Percentiles rank a stretch among this genome's conserved stretches.
These are phyloP conservation scores for Seriola rivoliana DNA, from an alignment of 2,113 vertebrate genomes.

Conservation along the genomic window DNA sequence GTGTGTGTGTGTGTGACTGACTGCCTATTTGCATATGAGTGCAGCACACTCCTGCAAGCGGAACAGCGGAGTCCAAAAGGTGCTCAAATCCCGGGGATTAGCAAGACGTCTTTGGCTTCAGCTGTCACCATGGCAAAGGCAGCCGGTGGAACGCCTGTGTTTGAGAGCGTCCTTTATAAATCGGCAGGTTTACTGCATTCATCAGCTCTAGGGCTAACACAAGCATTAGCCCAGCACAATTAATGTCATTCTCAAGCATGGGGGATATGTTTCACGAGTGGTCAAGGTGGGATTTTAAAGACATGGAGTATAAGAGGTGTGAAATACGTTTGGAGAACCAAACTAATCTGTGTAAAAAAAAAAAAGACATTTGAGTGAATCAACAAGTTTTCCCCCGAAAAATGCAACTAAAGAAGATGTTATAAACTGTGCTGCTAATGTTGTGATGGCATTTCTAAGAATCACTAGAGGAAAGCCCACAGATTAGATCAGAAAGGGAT, in stretches of 20 bases:
- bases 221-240: constrained; percentile 48
- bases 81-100: constrained; percentile 73
- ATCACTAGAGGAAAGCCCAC: neutral
- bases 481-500: constrained; percentile 45
- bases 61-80: constrained; percentile 62
- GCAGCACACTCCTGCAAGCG: constrained; percentile 41
- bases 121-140: constrained; percentile 80
- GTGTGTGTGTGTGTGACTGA: constrained; percentile 26
- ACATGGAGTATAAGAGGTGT: neutral
- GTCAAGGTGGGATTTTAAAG: constrained; percentile 9
- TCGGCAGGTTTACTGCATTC: constrained; percentile 54
- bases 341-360: neutral
- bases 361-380: neutral
- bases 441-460: neutral
- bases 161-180: constrained; percentile 52
- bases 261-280: constrained; percentile 9
- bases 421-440: neutral
- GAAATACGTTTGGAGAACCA: neutral
- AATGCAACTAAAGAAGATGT: neutral
- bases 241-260: constrained; percentile 50
- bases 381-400: constrained; percentile 6
- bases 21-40: constrained; percentile 53
- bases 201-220: constrained; percentile 35
- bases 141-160: constrained; percentile 65
- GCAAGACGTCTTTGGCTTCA: constrained; percentile 72